Conservation (phyloP, 2,113 vertebrate genomes). For the Catharus bicknelli region DNA sequence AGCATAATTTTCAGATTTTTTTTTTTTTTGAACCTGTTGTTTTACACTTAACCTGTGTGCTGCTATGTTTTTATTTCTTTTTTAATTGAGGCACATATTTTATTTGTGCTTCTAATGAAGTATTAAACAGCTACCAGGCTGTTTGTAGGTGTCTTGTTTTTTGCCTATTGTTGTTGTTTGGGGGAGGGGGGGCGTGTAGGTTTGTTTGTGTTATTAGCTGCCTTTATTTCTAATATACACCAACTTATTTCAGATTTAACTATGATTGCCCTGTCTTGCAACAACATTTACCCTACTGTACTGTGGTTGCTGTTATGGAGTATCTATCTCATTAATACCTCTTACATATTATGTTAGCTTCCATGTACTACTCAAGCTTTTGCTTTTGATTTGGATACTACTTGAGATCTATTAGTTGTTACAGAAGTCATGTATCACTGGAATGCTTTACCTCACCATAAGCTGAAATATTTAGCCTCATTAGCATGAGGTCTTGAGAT, state of each 20-base stretch:
- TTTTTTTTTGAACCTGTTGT: not conserved
- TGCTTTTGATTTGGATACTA: not conserved
- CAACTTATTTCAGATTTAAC: not conserved
- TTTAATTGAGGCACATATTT: not conserved
- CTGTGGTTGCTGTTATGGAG: not conserved
- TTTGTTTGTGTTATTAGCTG: not conserved
- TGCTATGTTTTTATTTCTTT: not conserved
- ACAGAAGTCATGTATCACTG: not conserved
- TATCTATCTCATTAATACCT: not conserved
- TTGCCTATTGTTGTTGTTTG: not conserved
- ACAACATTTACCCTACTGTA: not conserved
- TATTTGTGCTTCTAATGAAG: not conserved
- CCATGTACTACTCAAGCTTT: not conserved
- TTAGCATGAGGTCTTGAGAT: not conserved
- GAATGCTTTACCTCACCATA: not conserved
- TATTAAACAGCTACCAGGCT: not conserved
- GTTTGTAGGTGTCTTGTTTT: not conserved
- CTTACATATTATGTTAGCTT: not conserved
- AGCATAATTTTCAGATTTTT: not conserved
- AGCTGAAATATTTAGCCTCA: not conserved
- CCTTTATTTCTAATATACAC: not conserved
- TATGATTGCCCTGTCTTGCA: not conserved
- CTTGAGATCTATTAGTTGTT: not conserved
- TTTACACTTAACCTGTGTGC: not conserved
- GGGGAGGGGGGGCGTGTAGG: accelerated